Evolutionary conservation across 2,888 invertebrate genomes (phyloP), one percentile per base, ranked within the genome.

Genomic region (Steromphala cineraria): DNA sequence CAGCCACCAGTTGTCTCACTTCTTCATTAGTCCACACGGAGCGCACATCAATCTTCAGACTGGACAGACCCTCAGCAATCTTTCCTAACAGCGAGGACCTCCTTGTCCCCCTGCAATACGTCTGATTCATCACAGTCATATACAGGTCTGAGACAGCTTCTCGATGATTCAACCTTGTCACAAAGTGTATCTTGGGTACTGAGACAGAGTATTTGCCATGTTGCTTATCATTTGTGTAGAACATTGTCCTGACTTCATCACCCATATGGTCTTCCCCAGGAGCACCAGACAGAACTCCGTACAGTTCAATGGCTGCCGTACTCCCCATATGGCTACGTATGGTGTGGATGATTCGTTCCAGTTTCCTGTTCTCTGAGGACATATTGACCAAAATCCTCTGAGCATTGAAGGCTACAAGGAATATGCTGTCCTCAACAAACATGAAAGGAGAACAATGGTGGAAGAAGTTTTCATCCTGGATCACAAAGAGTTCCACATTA

Each of bases 331-430:
- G 80, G 80, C 88, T 84, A 8, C 85, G 80, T n/a, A 88, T 84
- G 17, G 86, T 87, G 79, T 89, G 89, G 40, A 88, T 85, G 81
- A 88, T 82, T 67, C 86, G 85, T 55, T 87, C 86, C n/a, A 90
- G 79, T n/a, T 85, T 81, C 15, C 80, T 71, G 53, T 88, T 87
- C 80, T 90, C 90, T 13, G 79, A 79, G 24, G 85, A 79, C 28
- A 87, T 79, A 62, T 86, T 85, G 52, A 86, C 83, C n/a, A 88
- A 79, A 21, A 90, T 78, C 82, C 87, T 90, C 40, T 81, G 86
- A 19, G 87, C 87, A 82, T 89, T 86, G 83, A 90, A 90, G 8
- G 89, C 88, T 75, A 90, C 81, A 40, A 90, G 80, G 80, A 90
- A 87, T 31, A 90, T 75, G 52, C 85, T 24, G n/a, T 53, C 84